These are phyloP conservation scores for Paracentrotus lividus DNA, from an alignment of 53 echinoderm and acorn worm species.

Conservation along the genomic window DNA sequence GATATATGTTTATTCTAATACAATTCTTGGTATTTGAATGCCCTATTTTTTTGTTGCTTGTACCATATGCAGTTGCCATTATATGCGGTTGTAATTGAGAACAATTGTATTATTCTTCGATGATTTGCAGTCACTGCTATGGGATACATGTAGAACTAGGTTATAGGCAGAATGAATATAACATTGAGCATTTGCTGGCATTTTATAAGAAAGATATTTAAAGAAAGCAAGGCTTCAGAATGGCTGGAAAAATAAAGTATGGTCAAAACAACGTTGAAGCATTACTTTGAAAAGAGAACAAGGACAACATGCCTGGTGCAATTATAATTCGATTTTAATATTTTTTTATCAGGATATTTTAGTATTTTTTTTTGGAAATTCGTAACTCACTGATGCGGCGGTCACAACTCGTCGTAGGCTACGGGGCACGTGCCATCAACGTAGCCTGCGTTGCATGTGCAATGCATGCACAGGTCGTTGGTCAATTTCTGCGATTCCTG, in stretches of 20 bases:
- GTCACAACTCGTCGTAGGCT: no score
- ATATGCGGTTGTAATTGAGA: neutral
- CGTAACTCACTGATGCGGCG: no score
- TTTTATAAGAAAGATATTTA: neutral
- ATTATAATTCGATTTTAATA: no score
- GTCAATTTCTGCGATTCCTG: no score
- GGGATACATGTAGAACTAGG: neutral
- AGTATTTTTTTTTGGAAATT: no score
- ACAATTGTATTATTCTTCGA: neutral
- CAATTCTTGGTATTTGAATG: neutral
- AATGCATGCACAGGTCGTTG: no score
- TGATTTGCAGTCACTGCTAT: neutral
- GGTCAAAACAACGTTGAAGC: neutral
- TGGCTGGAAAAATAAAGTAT: neutral
- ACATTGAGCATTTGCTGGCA: neutral
- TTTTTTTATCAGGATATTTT: no score
- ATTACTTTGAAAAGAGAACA: no score
- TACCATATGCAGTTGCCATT: neutral
- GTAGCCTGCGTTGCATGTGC: no score
- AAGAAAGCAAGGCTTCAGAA: neutral
- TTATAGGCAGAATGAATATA: neutral
- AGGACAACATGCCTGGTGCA: no score
- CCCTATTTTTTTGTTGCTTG: neutral
- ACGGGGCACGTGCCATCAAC: no score
- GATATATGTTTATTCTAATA: slow-evolving; percentile 24